Base-by-base conservation (phyloP, 2,888 invertebrate species). In the Athetis lepigone region DNA sequence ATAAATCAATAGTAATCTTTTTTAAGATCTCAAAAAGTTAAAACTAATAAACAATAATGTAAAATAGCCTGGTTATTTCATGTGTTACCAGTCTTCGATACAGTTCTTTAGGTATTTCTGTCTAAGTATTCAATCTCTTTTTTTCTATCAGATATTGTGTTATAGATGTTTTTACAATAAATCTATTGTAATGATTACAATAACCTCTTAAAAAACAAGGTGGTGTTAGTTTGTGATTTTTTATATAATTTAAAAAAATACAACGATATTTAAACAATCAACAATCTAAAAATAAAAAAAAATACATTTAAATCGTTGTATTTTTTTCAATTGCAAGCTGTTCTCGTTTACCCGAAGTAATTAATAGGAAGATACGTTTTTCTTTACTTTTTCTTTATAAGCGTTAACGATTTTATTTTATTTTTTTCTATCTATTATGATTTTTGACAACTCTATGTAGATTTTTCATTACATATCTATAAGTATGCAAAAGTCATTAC, bases 131-230 rank as follows among this genome's bases (percentile, higher is more conserved):
- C 23, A 61, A 2, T 50, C 43, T 59, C 16, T 43, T 50, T 33
- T 27, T 45, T 50, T 33, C 36, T 45, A 25, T 39, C 67, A 67
- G 45, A 11, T 8, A 16, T 37, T 18, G 9, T 37, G 4, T 42
- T 43, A 33, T 11, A 49, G 27, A 33, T 6, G 1, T 23, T 27
- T 27, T 36, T 42, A 21, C 2, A 18, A 21, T 9, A 36, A 36
- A 54, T 0, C 19, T 42, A 25, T 65, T 68, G 21, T 51, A 69
- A 50, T 50, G 46, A 61, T 66, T 40, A 51, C 36, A 51, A 70
- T 67, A 40, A 65, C 36, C 59, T 29, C 19, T 27, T 43, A 37
- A 8, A 0, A 11, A 33, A 27, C 0, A 25, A n/a, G 56, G 21
- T 60, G 47, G 60, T 18, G n/a, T 37, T 25, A 19, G 27, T 16